Evolutionary conservation across 2,888 invertebrate species (phyloP), one percentile per base, ranked within the genome.

Genomic region (Drosophila borborema): DNA sequence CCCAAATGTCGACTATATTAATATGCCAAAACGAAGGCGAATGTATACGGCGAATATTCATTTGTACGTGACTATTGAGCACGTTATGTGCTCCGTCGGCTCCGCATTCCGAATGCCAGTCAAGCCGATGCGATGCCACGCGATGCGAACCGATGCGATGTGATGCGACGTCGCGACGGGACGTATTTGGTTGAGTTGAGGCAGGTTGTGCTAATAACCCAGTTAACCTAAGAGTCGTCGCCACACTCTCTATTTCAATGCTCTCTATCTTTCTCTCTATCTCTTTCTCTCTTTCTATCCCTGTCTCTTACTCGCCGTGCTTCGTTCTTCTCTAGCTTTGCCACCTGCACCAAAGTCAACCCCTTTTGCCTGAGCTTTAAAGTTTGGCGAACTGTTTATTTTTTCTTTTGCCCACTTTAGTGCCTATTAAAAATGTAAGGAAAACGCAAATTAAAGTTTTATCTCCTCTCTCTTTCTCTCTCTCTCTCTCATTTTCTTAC

Each of bases 21-120:
- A 87, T 86, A 89, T 87, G 89, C 71, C 83, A 88, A 87, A 83
- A 81, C 81, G 80, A 86, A 88, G 90, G 78, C 76, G 28, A 28
- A 76, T 80, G 75, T 74, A 73, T 83, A 83, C 71, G 79, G 86
- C 86, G 86, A 90, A 86, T 86, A 88, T 88, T 88, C 90, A 88
- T 89, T 90, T 86, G 86, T 86, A 87, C 86, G 86, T 87, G 86
- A 90, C 90, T 87, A 90, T 87, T 80, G 89, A 83, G 86, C 81
- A 74, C 67, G 82, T 86, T 89, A 86, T 77, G 84, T 66, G 28
- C 6, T 28, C 28, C 28, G 28, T 84, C 86, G 84, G 72, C n/a
- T 20, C 55, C 43, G 55, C 41, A 28, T 23, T 38, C 46, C 54
- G 53, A 51, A 34, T 31, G 38, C 55, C 18, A 54, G 38, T 6